phyloP scores from a whole-genome alignment of 1,140 invertebrate genomes.

The Drosophila kikkawai region DNA sequence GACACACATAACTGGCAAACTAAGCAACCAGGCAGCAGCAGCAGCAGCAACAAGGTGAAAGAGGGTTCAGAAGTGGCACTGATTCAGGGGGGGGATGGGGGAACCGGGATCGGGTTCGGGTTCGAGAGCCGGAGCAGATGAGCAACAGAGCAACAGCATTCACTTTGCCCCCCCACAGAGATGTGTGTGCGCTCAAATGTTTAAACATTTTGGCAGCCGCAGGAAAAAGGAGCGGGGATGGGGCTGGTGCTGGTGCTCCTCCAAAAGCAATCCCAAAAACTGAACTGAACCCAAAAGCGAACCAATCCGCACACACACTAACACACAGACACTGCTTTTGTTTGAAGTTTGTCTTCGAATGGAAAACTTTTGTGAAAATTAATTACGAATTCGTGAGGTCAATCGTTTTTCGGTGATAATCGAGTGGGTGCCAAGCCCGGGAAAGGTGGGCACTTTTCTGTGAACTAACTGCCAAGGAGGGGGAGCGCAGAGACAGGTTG shows the following conservation, averaged over 20 bases:
- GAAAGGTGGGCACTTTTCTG: slow-evolving; percentile 13
- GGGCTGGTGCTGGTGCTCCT: slow-evolving; percentile 10
- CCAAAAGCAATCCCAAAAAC: slow-evolving; percentile 68
- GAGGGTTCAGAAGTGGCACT: slow-evolving; percentile 20
- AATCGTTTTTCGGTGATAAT: slow-evolving; percentile 83
- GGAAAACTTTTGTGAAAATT: slow-evolving; percentile 84
- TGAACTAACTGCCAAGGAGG: not conserved
- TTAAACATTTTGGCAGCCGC: slow-evolving; percentile 72
- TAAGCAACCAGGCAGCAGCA: slow-evolving; percentile 24
- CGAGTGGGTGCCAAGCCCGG: slow-evolving; percentile 75
- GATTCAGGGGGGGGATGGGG: slow-evolving; percentile 14
- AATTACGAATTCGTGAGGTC: slow-evolving; percentile 84
- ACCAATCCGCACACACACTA: slow-evolving; percentile 48
- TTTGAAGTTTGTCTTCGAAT: slow-evolving; percentile 84
- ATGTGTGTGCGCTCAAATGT: slow-evolving; percentile 68
- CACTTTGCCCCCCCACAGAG: slow-evolving; percentile 71
- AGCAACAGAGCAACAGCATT: slow-evolving; percentile 43
- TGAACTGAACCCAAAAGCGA: slow-evolving; percentile 42
- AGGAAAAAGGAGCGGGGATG: slow-evolving; percentile 13
- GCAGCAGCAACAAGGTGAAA: slow-evolving; percentile 35
- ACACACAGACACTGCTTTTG: slow-evolving; percentile 52
- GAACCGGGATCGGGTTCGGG: slow-evolving; percentile 12
- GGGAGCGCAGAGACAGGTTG: slow-evolving; percentile 45
- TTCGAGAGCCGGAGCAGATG: slow-evolving; percentile 31
- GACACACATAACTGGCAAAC: slow-evolving; percentile 68